These are phyloP conservation scores for Synanthedon tipuliformis DNA, from an alignment of 2,888 invertebrate genomes.

Conservation along the genomic window DNA sequence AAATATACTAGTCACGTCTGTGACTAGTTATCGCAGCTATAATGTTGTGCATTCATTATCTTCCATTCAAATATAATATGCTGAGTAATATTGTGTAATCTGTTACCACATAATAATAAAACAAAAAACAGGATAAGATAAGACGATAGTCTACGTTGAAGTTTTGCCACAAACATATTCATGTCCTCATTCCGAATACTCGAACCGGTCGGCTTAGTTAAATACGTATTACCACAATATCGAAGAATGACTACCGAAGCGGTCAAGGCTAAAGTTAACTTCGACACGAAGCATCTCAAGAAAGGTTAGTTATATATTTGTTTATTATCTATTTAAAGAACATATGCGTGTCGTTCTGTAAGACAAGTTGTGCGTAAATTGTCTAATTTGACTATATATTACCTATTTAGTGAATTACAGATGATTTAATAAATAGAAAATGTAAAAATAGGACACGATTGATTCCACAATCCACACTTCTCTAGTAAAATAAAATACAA, in stretches of 20 bases:
- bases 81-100: not conserved
- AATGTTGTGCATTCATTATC: too few species aligned
- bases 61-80: too few species aligned
- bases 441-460: too few species aligned
- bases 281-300: slow-evolving; percentile 46
- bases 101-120: not conserved
- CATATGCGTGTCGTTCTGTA: not conserved
- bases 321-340: not conserved
- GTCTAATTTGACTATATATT: not conserved
- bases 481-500: too few species aligned
- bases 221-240: slow-evolving; percentile 28
- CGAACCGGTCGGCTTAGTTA: slow-evolving; percentile 25
- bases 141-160: slow-evolving; percentile 12
- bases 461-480: too few species aligned
- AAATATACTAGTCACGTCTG: too few species aligned
- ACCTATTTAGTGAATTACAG: too few species aligned
- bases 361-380: not conserved
- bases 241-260: slow-evolving; percentile 33
- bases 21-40: too few species aligned
- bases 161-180: slow-evolving; percentile 22
- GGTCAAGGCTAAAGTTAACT: slow-evolving; percentile 31
- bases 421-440: too few species aligned
- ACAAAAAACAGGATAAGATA: too few species aligned
- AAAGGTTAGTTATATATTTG: slow-evolving; percentile 33
- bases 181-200: slow-evolving; percentile 22